These are phyloP conservation scores for Fragariocoptes setiger DNA, from an alignment of 1,140 invertebrate genomes.

Conservation along the genomic window DNA sequence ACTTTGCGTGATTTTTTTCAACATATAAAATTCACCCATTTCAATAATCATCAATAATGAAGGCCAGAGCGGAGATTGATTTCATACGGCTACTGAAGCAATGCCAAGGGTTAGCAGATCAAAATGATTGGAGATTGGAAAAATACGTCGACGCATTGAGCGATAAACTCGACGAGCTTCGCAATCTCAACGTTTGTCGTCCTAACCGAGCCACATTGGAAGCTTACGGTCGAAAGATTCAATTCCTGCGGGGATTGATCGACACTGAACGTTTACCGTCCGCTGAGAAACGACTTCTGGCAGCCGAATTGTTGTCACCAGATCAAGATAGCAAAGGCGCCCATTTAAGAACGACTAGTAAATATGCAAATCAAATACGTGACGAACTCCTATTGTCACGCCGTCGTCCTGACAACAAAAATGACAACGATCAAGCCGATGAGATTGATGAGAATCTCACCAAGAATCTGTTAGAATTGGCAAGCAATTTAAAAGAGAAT, in stretches of 20 bases:
- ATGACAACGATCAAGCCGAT: not conserved
- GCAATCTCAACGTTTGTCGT: not conserved
- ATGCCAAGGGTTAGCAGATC: not conserved
- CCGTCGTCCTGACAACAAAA: not conserved
- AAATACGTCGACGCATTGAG: not conserved
- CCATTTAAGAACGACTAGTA: not conserved
- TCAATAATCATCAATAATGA: not conserved
- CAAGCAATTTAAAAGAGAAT: not conserved
- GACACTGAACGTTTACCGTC: not conserved
- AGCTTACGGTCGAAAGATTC: not conserved
- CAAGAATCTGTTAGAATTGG: not conserved
- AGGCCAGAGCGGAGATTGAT: not conserved
- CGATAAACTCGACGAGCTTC: not conserved
- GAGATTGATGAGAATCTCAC: not conserved
- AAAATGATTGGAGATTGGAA: not conserved
- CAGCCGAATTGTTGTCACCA: not conserved
- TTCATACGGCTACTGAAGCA: not conserved
- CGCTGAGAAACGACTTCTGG: not conserved
- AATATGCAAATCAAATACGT: not conserved
- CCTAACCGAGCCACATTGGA: not conserved
- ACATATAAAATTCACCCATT: no score
- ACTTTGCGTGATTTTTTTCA: no score
- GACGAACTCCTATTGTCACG: not conserved
- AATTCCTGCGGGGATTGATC: not conserved
- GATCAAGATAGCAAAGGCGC: slow-evolving; percentile 3